These are phyloP conservation scores for Steinernema feltiae DNA, from an alignment of 1,140 invertebrate species.

Conservation along the genomic window DNA sequence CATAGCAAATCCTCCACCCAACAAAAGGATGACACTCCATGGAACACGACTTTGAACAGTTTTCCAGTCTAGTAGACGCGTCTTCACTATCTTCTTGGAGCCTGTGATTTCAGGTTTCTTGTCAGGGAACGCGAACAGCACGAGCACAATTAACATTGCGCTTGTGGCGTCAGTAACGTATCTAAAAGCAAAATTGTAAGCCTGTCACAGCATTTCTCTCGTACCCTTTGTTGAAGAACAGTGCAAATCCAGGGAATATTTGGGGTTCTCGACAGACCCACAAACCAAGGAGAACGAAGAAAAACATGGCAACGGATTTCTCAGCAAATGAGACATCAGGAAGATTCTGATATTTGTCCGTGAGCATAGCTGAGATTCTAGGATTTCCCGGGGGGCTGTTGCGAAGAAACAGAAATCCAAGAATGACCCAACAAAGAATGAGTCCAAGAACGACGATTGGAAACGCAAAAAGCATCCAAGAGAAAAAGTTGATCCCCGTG, in stretches of 20 bases:
- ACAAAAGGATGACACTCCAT: slow-evolving; percentile 60
- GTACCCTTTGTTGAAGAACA: slow-evolving; percentile 51
- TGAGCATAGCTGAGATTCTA: slow-evolving; percentile 31
- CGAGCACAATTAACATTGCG: slow-evolving; percentile 58
- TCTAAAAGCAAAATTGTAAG: slow-evolving; percentile 48
- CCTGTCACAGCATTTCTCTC: not conserved
- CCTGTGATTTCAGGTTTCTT: slow-evolving; percentile 26
- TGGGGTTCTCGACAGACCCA: slow-evolving; percentile 82
- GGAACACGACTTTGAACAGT: slow-evolving; percentile 58
- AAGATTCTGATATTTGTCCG: slow-evolving; percentile 32
- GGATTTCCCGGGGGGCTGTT: slow-evolving; percentile 30
- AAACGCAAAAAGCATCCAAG: slow-evolving; percentile 60
- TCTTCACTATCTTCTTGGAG: slow-evolving; percentile 16
- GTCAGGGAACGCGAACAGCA: slow-evolving; percentile 58
- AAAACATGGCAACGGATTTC: slow-evolving; percentile 69
- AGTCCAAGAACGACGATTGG: slow-evolving; percentile 58
- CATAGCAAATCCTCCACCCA: slow-evolving; percentile 62
- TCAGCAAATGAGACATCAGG: slow-evolving; percentile 66
- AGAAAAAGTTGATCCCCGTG: slow-evolving; percentile 58
- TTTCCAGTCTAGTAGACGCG: slow-evolving; percentile 58
- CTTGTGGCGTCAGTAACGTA: slow-evolving; percentile 60
- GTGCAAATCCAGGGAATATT: slow-evolving; percentile 70
- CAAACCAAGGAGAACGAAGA: slow-evolving; percentile 71
- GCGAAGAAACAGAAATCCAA: slow-evolving; percentile 28
- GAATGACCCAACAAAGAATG: slow-evolving; percentile 54